These are phyloP conservation scores for Macrophya annulata DNA, from an alignment of 2,888 invertebrate species.

Conservation along the genomic window DNA sequence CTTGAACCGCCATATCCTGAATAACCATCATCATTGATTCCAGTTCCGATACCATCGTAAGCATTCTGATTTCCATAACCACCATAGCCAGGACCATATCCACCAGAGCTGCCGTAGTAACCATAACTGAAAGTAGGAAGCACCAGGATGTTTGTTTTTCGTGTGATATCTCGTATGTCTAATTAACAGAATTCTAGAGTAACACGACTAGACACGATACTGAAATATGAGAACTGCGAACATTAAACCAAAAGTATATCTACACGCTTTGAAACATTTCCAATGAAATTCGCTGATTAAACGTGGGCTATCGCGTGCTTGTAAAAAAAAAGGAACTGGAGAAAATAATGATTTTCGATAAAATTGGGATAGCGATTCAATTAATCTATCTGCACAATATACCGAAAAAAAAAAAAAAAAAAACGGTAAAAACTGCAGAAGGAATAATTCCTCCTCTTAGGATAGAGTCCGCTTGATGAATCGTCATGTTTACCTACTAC, in stretches of 20 bases:
- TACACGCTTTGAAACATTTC: neutral
- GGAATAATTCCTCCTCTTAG: neutral
- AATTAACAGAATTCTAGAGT: neutral
- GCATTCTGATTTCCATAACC: conserved; percentile 6
- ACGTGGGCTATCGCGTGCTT: neutral
- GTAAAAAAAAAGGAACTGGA: neutral
- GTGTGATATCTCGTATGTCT: neutral
- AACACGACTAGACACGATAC: neutral
- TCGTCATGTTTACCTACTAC: neutral
- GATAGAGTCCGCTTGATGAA: neutral
- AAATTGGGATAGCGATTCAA: neutral
- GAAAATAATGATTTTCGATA: neutral
- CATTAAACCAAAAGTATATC: neutral
- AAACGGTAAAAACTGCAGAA: neutral
- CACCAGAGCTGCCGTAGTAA: conserved; percentile 63
- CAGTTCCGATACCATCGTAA: conserved; percentile 30
- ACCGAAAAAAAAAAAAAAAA: neutral
- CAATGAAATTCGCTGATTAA: neutral
- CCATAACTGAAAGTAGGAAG: conserved; percentile 64
- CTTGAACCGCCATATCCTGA: conserved; percentile 31
- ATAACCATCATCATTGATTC: conserved; percentile 31
- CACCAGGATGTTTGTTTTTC: neutral
- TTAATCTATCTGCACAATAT: neutral
- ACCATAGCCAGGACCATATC: conserved; percentile 37
- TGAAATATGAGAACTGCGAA: neutral